A percentile compares a stretch with the other conserved stretches of the same genome.
phyloP scores from a whole-genome alignment of 1,140 invertebrate species.

The Dendrolimus kikuchii region DNA sequence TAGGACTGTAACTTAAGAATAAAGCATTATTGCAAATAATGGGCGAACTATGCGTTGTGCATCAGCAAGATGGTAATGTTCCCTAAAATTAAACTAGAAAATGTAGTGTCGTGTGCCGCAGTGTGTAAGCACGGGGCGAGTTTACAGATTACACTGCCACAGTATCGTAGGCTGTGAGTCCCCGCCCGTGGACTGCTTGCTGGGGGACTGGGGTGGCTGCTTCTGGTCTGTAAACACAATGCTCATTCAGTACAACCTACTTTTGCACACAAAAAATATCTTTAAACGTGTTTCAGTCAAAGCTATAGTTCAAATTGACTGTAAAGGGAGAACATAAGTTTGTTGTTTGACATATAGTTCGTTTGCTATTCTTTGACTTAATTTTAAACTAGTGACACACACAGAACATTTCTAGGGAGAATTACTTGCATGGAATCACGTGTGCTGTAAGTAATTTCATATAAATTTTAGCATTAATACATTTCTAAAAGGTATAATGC shows the following conservation, averaged over 20 bases:
- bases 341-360: no score
- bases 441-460: no score
- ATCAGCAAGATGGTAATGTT: slow-evolving; percentile 31
- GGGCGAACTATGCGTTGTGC: slow-evolving; percentile 4
- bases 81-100: slow-evolving; percentile 18
- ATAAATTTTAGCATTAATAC: no score
- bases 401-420: no score
- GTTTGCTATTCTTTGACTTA: no score
- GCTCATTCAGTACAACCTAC: neutral
- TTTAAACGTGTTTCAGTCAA: no score
- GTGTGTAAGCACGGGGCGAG: slow-evolving; percentile 9
- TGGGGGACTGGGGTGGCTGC: slow-evolving; percentile 80
- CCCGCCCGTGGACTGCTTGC: slow-evolving; percentile 79
- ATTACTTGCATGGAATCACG: no score
- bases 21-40: neutral
- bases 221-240: slow-evolving; percentile 84
- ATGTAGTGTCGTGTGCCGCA: slow-evolving; percentile 17
- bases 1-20: slow-evolving; percentile 1
- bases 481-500: no score
- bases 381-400: no score
- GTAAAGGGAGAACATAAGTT: no score
- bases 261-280: neutral
- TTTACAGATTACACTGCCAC: slow-evolving; percentile 96
- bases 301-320: no score
- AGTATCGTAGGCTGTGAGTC: slow-evolving; percentile 97